A percentile compares a stretch with the other conserved stretches of the same genome.
These are phyloP conservation scores for Pseudocheirus occidentalis DNA, from an alignment of 2,797 vertebrate genomes.

Conservation along the genomic window DNA sequence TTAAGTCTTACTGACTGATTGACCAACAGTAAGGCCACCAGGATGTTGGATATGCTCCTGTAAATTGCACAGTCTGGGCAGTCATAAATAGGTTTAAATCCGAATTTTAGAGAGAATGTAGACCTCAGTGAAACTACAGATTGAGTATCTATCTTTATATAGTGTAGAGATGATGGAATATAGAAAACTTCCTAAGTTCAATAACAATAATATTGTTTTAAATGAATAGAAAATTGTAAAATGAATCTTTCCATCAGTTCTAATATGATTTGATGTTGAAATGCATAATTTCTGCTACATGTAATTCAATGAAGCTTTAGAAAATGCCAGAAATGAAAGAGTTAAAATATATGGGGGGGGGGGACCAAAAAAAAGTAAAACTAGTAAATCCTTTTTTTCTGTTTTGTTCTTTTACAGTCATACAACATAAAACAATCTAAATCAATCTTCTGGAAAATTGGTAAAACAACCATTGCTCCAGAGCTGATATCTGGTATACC, in stretches of 20 bases:
- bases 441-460: slow-evolving; percentile 74
- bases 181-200: not conserved
- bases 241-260: not conserved
- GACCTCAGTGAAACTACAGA: not conserved
- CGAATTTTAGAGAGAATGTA: not conserved
- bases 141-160: not conserved
- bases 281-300: not conserved
- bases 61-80: not conserved
- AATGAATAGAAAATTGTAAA: not conserved
- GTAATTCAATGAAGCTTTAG: slow-evolving; percentile 5
- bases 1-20: not conserved
- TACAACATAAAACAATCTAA: slow-evolving; percentile 69
- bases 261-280: not conserved
- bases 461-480: slow-evolving; percentile 67
- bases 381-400: slow-evolving; percentile 38
- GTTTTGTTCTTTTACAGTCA: slow-evolving; percentile 66
- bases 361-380: slow-evolving; percentile 56
- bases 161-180: not conserved
- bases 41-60: not conserved
- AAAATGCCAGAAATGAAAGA: slow-evolving; percentile 30
- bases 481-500: slow-evolving; percentile 55
- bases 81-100: not conserved
- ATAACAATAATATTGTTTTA: not conserved
- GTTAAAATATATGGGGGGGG: slow-evolving; percentile 21
- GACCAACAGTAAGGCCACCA: not conserved